Evolutionary conservation across 2,113 vertebrate species (phyloP).

Genomic region (Prochilodus magdalenae): DNA sequence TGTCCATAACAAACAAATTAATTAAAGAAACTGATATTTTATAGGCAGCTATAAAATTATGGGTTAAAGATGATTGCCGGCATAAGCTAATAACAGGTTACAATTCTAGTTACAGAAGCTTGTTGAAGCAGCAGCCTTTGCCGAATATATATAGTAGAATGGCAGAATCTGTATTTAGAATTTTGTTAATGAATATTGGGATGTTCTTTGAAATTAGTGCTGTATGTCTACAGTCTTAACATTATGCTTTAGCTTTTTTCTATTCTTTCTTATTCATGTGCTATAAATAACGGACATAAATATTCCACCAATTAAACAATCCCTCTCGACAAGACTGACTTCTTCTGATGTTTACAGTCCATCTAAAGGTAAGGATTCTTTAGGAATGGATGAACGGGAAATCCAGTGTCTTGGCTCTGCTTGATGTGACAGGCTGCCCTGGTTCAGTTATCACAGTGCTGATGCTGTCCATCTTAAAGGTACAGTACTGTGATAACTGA

Average conservation of each 20-base stretch:
- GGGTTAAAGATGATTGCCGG: too few relatives aligned
- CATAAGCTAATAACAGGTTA: too few relatives aligned
- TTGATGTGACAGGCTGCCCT: slow-evolving; percentile 94
- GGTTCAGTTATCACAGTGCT: slow-evolving; percentile 99
- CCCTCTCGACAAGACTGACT: neutral
- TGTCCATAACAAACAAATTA: too few relatives aligned
- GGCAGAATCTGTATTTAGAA: neutral
- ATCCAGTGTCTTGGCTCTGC: slow-evolving; percentile 43
- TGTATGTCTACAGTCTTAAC: neutral
- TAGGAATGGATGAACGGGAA: slow-evolving; percentile 8
- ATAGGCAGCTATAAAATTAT: too few relatives aligned
- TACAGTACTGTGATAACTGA: slow-evolving; percentile 99
- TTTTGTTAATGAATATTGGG: neutral
- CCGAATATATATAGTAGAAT: neutral
- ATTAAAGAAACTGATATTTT: too few relatives aligned
- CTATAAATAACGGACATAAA: too few relatives aligned
- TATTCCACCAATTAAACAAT: neutral
- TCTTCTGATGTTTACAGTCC: neutral
- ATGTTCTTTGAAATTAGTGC: neutral
- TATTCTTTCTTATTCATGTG: neutral
- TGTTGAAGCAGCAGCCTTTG: too few relatives aligned
- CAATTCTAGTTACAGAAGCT: too few relatives aligned
- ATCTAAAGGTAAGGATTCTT: neutral
- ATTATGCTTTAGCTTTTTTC: neutral
- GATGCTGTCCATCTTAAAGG: slow-evolving; percentile 99